Base-by-base conservation (phyloP, 2,797 vertebrate species). In the Coluber constrictor region DNA sequence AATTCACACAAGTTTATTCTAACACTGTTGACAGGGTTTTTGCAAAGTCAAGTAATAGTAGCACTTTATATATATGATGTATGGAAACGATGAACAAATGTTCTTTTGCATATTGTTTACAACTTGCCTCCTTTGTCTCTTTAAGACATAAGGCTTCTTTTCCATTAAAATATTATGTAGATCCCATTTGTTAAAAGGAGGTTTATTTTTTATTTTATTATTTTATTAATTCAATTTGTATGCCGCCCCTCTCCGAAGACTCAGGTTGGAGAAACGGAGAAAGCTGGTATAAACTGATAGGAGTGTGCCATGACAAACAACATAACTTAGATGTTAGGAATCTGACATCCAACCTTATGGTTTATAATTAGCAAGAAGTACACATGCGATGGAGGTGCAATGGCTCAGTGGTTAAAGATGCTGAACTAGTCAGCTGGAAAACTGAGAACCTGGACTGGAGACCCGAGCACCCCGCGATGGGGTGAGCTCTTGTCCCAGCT, bases 381-480 rank as follows among this genome's bases (percentile, higher is more conserved):
- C 74, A 47, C 4, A 25, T 83, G 15, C 0, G 3, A 37, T 37
- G n/a, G 66, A 37, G 7, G 66, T 37, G 16, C 7, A 4, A 8
- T 37, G 66, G 66, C 16, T 74, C n/a, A 37, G 5, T 70, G n/a
- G n/a, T 70, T 70, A 70, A 70, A 70, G 66, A 32, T 70, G 13
- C 25, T 70, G 63, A 70, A 32, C 4, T 70, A 16, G 29, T 70
- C n/a, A 70, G n/a, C n/a, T 32, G 66, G 15, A 70, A 70, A 70
- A 5, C 15, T 70, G 66, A 32, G 15, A 70, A 70, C n/a, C n/a
- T 70, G n/a, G 66, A 70, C 3, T 70, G 11, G 13, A 70, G 12
- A 70, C n/a, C 29, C 5, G 2, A 70, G 13, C 66, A 70, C 13
- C 2, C 32, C 0, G 5, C 0, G 0, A 70, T 70, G n/a, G n/a